Conservation (phyloP, 2,888 invertebrate genomes). For the Amblyjoppa fuscipennis region DNA sequence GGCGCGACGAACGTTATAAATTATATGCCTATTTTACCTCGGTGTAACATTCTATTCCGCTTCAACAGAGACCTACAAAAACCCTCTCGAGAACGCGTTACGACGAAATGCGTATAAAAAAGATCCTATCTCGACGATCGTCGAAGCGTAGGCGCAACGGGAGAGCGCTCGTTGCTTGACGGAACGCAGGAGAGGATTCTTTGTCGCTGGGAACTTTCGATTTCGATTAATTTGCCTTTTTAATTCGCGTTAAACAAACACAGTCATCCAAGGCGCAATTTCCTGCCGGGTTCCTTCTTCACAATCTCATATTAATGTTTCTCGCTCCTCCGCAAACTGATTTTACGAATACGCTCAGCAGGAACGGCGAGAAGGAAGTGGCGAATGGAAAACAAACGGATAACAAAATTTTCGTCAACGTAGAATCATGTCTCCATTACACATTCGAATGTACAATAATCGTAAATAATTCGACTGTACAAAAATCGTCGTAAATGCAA, state of each 20-base stretch:
- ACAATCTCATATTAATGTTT: background rate
- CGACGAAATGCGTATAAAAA: slow-evolving; percentile 60
- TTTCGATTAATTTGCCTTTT: slow-evolving; percentile 26
- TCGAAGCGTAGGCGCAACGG: slow-evolving; percentile 49
- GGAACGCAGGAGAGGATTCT: slow-evolving; percentile 22
- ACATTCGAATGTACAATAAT: slow-evolving; percentile 48
- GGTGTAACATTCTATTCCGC: slow-evolving; percentile 63
- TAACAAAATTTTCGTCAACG: slow-evolving; percentile 29
- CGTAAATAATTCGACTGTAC: slow-evolving; percentile 39
- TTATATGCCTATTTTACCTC: slow-evolving; percentile 79
- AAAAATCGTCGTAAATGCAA: slow-evolving; percentile 29
- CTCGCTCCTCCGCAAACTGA: background rate
- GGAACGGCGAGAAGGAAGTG: background rate
- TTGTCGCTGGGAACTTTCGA: slow-evolving; percentile 25
- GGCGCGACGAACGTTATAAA: slow-evolving; percentile 82
- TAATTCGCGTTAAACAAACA: background rate
- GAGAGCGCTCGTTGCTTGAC: background rate
- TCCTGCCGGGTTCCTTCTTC: background rate
- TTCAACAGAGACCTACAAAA: slow-evolving; percentile 61
- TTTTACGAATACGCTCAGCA: background rate
- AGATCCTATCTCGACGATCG: slow-evolving; percentile 58
- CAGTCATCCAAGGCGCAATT: background rate
- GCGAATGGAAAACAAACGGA: slow-evolving; percentile 9
- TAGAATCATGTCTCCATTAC: slow-evolving; percentile 32
- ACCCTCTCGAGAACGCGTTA: slow-evolving; percentile 40